Conservation (phyloP, 2,888 invertebrate species). For the Epinotia brunnichana region DNA sequence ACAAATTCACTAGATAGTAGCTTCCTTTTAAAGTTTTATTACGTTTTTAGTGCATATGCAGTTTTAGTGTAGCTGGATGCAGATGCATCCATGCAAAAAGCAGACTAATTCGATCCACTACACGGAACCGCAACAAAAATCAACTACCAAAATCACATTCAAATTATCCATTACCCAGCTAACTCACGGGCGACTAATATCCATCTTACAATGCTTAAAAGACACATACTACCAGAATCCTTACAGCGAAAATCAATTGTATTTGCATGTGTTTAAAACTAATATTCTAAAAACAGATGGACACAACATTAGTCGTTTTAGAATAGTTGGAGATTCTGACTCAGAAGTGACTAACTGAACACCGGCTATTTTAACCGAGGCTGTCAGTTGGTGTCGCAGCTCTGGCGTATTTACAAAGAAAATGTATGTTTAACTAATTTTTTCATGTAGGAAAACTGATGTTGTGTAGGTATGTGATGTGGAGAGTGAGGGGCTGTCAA, state of each 20-base stretch:
- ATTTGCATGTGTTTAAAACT: background rate
- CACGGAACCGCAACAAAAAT: constrained; percentile 40
- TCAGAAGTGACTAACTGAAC: constrained; percentile 16
- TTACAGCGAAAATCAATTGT: background rate
- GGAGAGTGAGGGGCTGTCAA: too few species aligned
- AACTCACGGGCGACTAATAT: constrained; percentile 36
- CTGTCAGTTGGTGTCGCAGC: background rate
- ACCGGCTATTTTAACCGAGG: constrained; percentile 20
- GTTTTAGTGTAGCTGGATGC: too few species aligned
- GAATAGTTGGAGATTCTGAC: background rate
- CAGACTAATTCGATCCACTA: background rate
- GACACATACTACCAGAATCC: background rate
- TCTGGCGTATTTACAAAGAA: constrained; percentile 12
- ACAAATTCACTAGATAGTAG: too few species aligned
- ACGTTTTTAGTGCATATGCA: background rate
- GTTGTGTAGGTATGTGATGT: too few species aligned
- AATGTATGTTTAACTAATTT: background rate
- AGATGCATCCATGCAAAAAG: background rate
- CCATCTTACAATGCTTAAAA: background rate
- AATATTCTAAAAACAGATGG: background rate
- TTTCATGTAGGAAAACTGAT: background rate
- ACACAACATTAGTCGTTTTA: background rate
- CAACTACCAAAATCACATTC: constrained; percentile 28
- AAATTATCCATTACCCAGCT: constrained; percentile 37
- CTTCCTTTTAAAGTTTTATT: too few species aligned